phyloP scores from a whole-genome alignment of 2,888 invertebrate species.

The Drosophila paramelanica region DNA sequence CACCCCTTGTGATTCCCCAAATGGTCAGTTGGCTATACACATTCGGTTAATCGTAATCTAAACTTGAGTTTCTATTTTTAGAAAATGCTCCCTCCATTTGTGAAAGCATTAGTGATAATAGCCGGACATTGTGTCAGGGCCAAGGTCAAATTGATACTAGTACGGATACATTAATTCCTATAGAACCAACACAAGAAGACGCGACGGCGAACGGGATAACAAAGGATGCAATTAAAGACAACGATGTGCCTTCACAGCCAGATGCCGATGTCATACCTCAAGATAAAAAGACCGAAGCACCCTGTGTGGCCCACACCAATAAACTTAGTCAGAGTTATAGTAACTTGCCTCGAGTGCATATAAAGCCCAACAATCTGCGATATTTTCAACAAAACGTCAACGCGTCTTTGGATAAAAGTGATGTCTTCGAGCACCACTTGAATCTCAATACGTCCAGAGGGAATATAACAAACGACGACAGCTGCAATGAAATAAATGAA shows the following conservation, averaged over 20 bases:
- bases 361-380: constrained; percentile 53
- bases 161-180: constrained; percentile 86
- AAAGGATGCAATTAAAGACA: constrained; percentile 26
- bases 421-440: constrained; percentile 33
- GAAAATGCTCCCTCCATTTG: constrained; percentile 38
- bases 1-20: constrained; percentile 42
- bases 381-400: constrained; percentile 41
- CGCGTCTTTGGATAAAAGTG: constrained; percentile 18
- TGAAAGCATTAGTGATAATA: constrained; percentile 49
- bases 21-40: constrained; percentile 21
- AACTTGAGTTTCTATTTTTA: constrained; percentile 11
- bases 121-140: constrained; percentile 42
- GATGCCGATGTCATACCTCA: constrained; percentile 44
- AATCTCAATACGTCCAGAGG: constrained; percentile 30
- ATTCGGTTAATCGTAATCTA: neutral
- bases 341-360: constrained; percentile 83
- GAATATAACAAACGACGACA: constrained; percentile 11
- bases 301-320: constrained; percentile 42
- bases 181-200: constrained; percentile 28
- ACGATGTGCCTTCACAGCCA: constrained; percentile 39
- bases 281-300: constrained; percentile 43
- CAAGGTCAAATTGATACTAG: constrained; percentile 85
- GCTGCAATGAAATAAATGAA: constrained; percentile 22
- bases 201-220: constrained; percentile 14
- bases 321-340: constrained; percentile 68